phyloP scores from a whole-genome alignment of 2,797 vertebrate species.

The Crocidura indochinensis region DNA sequence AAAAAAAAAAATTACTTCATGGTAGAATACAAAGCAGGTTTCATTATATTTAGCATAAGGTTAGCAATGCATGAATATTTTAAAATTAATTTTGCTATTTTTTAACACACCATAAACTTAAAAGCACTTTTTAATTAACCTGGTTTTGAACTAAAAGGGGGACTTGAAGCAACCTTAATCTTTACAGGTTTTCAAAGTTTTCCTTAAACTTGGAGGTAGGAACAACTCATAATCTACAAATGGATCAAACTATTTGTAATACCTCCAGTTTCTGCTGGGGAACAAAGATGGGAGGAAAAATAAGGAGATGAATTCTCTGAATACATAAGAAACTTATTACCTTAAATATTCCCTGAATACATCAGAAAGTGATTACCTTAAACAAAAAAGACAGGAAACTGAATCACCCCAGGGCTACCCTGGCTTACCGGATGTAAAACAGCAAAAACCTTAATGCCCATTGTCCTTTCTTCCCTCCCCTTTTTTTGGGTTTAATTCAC shows the following conservation, averaged over 20 bases:
- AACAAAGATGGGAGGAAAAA: slow-evolving; percentile 54
- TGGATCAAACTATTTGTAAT: slow-evolving; percentile 63
- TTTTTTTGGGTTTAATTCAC: slow-evolving; percentile 63
- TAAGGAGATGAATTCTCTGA: slow-evolving; percentile 72
- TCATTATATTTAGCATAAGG: slow-evolving; percentile 11
- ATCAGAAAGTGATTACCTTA: slow-evolving; percentile 71
- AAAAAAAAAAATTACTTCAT: background rate
- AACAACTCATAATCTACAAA: slow-evolving; percentile 59
- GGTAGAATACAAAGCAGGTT: slow-evolving; percentile 28
- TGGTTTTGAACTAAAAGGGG: slow-evolving; percentile 54
- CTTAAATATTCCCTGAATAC: slow-evolving; percentile 68
- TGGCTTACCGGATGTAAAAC: slow-evolving; percentile 70
- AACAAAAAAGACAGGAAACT: slow-evolving; percentile 76
- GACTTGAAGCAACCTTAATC: slow-evolving; percentile 43
- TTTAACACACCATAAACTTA: slow-evolving; percentile 17
- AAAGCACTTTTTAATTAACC: slow-evolving; percentile 59
- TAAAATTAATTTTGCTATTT: slow-evolving; percentile 39
- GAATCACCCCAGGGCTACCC: slow-evolving; percentile 70
- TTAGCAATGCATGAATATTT: slow-evolving; percentile 55
- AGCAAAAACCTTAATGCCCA: slow-evolving; percentile 51
- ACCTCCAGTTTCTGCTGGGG: slow-evolving; percentile 48
- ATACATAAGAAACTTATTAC: slow-evolving; percentile 62
- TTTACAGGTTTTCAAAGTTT: slow-evolving; percentile 58
- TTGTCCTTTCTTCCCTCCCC: background rate
- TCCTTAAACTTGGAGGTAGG: slow-evolving; percentile 43